Conservation (phyloP, 1,140 invertebrate species). For the Leptinotarsa undecemlineata region DNA sequence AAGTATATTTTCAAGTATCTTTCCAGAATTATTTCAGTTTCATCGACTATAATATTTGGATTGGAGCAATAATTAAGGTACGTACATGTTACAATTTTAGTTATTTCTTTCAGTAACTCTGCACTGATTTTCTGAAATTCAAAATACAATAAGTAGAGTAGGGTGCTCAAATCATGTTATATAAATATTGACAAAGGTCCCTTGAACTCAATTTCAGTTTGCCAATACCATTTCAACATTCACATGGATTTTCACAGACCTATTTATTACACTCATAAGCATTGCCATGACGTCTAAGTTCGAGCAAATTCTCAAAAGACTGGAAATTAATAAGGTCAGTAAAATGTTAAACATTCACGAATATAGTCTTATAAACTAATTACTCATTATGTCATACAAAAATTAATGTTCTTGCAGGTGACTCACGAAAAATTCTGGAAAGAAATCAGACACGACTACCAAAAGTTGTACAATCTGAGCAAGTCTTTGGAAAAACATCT, state of each 20-base stretch:
- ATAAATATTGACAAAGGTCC: too few species aligned
- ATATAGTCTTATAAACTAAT: too few species aligned
- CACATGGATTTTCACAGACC: slow-evolving; percentile 69
- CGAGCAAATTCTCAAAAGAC: slow-evolving; percentile 61
- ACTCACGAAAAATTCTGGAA: slow-evolving; percentile 58
- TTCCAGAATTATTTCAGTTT: slow-evolving; percentile 44
- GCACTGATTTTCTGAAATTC: too few species aligned
- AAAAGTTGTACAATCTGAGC: slow-evolving; percentile 60
- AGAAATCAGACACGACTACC: slow-evolving; percentile 62
- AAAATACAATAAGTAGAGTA: too few species aligned
- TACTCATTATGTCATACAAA: too few species aligned
- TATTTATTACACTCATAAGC: slow-evolving; percentile 67
- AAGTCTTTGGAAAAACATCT: slow-evolving; percentile 62
- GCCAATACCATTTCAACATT: slow-evolving; percentile 68
- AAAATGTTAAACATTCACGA: neutral
- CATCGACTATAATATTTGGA: slow-evolving; percentile 40
- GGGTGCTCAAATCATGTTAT: too few species aligned
- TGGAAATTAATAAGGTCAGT: slow-evolving; percentile 51
- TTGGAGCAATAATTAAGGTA: slow-evolving; percentile 42
- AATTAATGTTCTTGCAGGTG: slow-evolving; percentile 41
- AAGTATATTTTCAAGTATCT: slow-evolving; percentile 40
- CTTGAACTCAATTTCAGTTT: slow-evolving; percentile 43
- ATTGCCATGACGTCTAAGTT: slow-evolving; percentile 63
- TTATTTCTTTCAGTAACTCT: too few species aligned
- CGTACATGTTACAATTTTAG: neutral